Percentiles rank a stretch among this genome's conserved stretches.
phyloP scores from a whole-genome alignment of 2,113 vertebrate species.

The Tinamus guttatus region DNA sequence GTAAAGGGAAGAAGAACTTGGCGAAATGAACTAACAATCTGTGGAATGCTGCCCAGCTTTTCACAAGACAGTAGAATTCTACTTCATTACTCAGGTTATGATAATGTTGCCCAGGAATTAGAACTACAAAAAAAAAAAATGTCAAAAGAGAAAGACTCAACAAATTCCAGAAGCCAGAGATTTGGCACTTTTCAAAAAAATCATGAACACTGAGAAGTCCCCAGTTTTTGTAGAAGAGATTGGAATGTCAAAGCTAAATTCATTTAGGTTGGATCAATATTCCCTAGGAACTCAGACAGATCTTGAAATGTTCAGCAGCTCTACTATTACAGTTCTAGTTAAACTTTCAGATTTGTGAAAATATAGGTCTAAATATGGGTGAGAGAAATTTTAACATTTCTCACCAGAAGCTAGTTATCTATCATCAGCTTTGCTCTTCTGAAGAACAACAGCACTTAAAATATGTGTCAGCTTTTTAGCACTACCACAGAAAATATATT shows the following conservation, averaged over 20 bases:
- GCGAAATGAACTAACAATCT: neutral
- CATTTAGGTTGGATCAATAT: neutral
- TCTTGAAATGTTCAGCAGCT: neutral
- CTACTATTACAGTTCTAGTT: neutral
- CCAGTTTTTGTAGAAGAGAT: neutral
- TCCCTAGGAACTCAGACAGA: neutral
- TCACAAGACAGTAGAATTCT: neutral
- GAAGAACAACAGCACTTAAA: neutral
- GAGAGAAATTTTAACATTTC: neutral
- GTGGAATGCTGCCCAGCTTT: fast-evolving
- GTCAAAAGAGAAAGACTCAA: neutral
- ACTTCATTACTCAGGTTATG: neutral
- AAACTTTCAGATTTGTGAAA: neutral
- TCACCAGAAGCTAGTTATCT: neutral
- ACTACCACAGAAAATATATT: neutral
- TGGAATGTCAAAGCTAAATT: neutral
- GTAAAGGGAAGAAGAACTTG: neutral
- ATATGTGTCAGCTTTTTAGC: fast-evolving
- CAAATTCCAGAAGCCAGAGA: neutral
- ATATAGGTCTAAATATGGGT: neutral
- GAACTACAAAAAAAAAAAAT: neutral
- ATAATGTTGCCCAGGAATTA: neutral
- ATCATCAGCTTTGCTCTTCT: neutral
- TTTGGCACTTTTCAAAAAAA: fast-evolving
- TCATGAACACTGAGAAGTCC: neutral